Evolutionary conservation across 2,888 invertebrate species (phyloP), one percentile per base, ranked within the genome.

Genomic region (Cinara cedri): DNA sequence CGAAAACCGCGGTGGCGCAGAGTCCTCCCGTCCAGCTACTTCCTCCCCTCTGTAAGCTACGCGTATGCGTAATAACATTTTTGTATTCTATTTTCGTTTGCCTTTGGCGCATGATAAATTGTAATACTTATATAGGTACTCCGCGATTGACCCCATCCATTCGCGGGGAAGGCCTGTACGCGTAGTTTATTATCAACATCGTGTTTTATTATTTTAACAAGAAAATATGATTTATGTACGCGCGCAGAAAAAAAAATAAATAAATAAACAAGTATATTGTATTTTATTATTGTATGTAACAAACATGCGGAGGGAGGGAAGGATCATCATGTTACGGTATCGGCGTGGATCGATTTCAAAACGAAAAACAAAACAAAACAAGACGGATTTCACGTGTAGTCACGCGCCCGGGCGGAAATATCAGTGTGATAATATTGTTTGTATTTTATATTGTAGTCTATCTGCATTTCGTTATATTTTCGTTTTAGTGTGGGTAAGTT

Each of bases 141-240:
- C 49, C 60, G 8, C n/a, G n/a, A 21, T 10, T 46, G 44, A 46
- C 71, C 74, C 24, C 44, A 9, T n/a, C n/a, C n/a, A n/a, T n/a
- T n/a, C n/a, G n/a, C n/a, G n/a, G n/a, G n/a, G n/a, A n/a, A n/a
- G n/a, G n/a, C n/a, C 34, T 34, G 6, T 34, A 34, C 6, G 54
- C 54, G 51, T 42, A 42, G 76, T 68, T 76, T 76, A n/a, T n/a
- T n/a, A 78, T 78, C 78, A 68, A 68, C 78, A 21, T 34, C 34
- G 34, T 60, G 60, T 78, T 78, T 78, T 78, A 78, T 78, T 78
- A 60, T 78, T 78, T 78, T 68, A 70, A 78, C 78, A 60, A 70
- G 78, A 66, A n/a, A 60, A 46, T 21, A 60, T 70, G 78, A 78
- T 78, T 78, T 78, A 78, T 21, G 11, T 14, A 78, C 42, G 16